Percentiles rank a stretch among this genome's conserved stretches.
phyloP scores from a whole-genome alignment of 2,797 vertebrate genomes.

The Spinus pinus region DNA sequence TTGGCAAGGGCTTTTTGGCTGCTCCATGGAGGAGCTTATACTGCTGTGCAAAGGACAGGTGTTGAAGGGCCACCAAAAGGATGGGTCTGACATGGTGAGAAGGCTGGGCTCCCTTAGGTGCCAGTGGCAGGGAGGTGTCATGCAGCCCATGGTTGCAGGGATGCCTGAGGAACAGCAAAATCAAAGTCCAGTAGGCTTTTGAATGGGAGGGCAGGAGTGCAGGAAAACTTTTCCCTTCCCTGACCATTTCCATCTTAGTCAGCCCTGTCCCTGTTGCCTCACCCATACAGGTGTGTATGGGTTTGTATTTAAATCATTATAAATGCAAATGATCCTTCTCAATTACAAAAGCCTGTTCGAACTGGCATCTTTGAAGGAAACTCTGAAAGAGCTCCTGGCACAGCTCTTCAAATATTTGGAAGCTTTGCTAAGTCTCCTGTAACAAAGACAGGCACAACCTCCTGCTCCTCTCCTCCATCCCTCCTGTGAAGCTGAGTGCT shows the following conservation, averaged over 20 bases:
- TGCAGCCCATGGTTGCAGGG: accelerated
- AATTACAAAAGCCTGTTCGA: conserved; percentile 40
- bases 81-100: background rate
- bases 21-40: background rate
- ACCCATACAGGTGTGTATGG: background rate
- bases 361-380: conserved; percentile 54
- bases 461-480: background rate
- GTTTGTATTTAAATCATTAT: conserved; percentile 39
- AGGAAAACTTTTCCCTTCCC: background rate
- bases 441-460: conserved; percentile 13
- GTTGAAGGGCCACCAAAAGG: background rate
- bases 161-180: background rate
- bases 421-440: conserved; percentile 24
- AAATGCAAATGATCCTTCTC: conserved; percentile 46
- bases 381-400: conserved; percentile 50
- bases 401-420: conserved; percentile 5
- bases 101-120: background rate
- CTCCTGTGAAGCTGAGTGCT: background rate
- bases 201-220: background rate
- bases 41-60: background rate
- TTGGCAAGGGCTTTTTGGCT: background rate
- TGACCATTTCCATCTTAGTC: background rate
- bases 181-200: background rate
- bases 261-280: background rate
- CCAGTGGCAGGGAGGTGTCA: background rate